Conservation (phyloP, 2,797 vertebrate genomes). For the Aplochiton taeniatus region DNA sequence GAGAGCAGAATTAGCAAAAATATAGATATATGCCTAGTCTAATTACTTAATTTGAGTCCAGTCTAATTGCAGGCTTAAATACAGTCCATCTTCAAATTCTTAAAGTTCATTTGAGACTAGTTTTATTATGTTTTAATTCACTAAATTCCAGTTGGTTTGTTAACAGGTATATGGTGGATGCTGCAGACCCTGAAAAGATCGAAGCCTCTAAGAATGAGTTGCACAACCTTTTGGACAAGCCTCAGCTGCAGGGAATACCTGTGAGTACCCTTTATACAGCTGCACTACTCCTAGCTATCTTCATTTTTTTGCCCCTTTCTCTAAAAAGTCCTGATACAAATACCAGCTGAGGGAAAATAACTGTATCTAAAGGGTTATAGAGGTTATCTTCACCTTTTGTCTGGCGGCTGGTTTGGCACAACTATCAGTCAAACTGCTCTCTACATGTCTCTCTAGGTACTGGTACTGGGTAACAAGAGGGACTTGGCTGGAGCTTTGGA, state of each 20-base stretch:
- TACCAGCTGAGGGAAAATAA: too few relatives aligned
- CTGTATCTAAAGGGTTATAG: too few relatives aligned
- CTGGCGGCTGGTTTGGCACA: too few relatives aligned
- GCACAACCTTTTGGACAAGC: conserved; percentile 97
- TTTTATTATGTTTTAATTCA: not conserved
- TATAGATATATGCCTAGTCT: too few relatives aligned
- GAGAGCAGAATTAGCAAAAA: too few relatives aligned
- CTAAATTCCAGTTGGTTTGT: not conserved
- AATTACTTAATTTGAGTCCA: too few relatives aligned
- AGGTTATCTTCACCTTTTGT: too few relatives aligned
- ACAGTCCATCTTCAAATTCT: too few relatives aligned
- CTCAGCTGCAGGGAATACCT: conserved; percentile 96
- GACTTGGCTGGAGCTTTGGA: conserved; percentile 91
- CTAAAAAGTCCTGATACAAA: not conserved
- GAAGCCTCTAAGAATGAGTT: conserved; percentile 97
- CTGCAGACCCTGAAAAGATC: conserved; percentile 95
- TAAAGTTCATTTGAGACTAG: not conserved
- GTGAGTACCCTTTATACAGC: conserved; percentile 70
- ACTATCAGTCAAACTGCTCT: too few relatives aligned
- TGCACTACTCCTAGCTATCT: not conserved
- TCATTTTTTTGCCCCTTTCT: conserved; percentile 1
- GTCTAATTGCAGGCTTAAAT: too few relatives aligned
- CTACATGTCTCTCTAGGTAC: conserved; percentile 83
- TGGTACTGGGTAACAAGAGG: conserved; percentile 94
- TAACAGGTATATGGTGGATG: conserved; percentile 96